Evolutionary conservation across 1,140 invertebrate genomes (phyloP).

Genomic region (Ladona fulva): DNA sequence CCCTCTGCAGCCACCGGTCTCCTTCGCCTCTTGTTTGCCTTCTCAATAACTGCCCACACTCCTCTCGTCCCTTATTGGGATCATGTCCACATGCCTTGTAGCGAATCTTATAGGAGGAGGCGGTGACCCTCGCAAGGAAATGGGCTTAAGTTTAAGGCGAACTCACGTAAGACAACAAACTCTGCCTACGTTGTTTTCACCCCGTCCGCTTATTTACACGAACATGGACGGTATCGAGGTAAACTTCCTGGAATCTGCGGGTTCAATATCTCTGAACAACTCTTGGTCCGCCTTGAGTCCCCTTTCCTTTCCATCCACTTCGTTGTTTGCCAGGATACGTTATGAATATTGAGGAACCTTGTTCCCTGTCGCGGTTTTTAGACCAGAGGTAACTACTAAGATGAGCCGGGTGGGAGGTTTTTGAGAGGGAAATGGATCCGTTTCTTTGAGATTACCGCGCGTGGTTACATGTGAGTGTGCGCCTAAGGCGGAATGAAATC

Average conservation of each 20-base stretch:
- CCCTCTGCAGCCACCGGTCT: background rate
- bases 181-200: background rate
- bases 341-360: background rate
- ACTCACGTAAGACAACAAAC: constrained; percentile 2
- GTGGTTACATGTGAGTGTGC: too few species aligned
- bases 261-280: too few species aligned
- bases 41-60: background rate
- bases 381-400: too few species aligned
- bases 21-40: background rate
- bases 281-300: too few species aligned
- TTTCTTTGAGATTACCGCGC: too few species aligned
- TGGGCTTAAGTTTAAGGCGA: background rate
- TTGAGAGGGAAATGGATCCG: too few species aligned
- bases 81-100: background rate
- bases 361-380: too few species aligned
- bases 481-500: too few species aligned
- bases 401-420: too few species aligned
- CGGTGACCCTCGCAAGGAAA: background rate
- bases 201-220: background rate
- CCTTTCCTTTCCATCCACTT: background rate
- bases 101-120: background rate
- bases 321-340: background rate
- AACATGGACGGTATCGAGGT: background rate
- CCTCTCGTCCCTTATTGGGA: background rate
- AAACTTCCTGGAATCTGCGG: too few species aligned